These are phyloP conservation scores for Stramonita haemastoma DNA, from an alignment of 2,888 invertebrate species.

Conservation along the genomic window DNA sequence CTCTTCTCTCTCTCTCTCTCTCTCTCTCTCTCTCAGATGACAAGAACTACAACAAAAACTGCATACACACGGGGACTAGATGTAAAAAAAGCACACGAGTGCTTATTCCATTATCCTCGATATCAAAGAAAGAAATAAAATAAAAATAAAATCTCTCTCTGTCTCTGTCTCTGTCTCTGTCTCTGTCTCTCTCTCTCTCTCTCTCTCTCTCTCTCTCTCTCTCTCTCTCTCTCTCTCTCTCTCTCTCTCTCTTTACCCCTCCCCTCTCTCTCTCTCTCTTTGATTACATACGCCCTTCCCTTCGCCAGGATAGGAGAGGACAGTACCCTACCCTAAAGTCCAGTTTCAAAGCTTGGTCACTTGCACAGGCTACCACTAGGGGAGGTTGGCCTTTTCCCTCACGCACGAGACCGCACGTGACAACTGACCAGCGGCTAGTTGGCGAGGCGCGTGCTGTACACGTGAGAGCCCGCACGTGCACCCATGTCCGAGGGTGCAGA, in stretches of 20 bases:
- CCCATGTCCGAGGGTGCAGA: background rate
- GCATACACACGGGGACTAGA: too few relatives aligned
- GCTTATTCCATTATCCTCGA: too few relatives aligned
- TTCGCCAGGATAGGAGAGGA: too few relatives aligned
- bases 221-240: too few relatives aligned
- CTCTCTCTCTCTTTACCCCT: too few relatives aligned
- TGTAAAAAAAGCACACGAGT: too few relatives aligned
- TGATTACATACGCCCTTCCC: too few relatives aligned
- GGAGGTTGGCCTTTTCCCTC: background rate
- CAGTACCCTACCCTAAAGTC: background rate
- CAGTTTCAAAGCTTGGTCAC: background rate
- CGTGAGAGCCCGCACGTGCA: slow-evolving; percentile 7
- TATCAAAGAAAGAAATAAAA: too few relatives aligned
- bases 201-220: background rate
- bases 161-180: background rate
- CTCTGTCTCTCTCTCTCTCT: background rate
- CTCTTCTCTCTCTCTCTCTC: background rate
- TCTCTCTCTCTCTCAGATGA: background rate
- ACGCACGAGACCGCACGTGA: background rate
- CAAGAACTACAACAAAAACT: too few relatives aligned
- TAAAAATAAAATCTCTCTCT: background rate
- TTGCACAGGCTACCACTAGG: background rate
- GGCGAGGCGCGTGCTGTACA: slow-evolving; percentile 10
- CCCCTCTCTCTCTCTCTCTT: too few relatives aligned
- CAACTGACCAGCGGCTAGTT: slow-evolving; percentile 11